These are phyloP conservation scores for Verasper variegatus DNA, from an alignment of 2,113 vertebrate genomes.

Conservation along the genomic window DNA sequence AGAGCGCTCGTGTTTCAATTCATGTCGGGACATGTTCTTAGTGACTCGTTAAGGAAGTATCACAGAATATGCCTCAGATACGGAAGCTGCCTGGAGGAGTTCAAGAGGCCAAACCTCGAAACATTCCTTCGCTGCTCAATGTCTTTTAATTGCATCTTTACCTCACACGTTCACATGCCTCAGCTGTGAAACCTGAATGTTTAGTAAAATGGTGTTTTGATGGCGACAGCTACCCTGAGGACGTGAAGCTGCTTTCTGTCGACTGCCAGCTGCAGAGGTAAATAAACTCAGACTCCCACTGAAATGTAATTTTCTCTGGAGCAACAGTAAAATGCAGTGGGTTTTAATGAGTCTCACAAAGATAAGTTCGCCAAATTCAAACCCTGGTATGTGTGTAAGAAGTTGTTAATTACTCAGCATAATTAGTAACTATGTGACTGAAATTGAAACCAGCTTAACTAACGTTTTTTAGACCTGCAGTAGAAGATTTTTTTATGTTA, in stretches of 20 bases:
- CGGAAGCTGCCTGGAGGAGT: conserved; percentile 26
- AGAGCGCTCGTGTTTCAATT: not conserved
- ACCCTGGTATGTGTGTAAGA: not conserved
- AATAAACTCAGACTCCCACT: not conserved
- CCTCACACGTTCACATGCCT: conserved; percentile 30
- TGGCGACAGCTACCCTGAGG: not conserved
- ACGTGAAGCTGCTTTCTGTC: conserved; percentile 22
- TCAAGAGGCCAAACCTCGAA: conserved; percentile 16
- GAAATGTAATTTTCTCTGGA: not conserved
- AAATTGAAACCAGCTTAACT: not conserved
- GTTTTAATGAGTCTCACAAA: not conserved
- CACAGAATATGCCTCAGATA: conserved; percentile 2
- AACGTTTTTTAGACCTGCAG: not conserved
- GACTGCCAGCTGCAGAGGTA: conserved; percentile 1
- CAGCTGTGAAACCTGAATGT: conserved; percentile 28
- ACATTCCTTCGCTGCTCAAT: conserved; percentile 18
- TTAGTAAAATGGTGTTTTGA: conserved; percentile 16
- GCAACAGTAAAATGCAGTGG: not conserved
- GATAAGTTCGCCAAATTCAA: not conserved
- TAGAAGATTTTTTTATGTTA: not conserved
- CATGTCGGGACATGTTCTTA: conserved; percentile 10
- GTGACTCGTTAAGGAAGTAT: conserved; percentile 12
- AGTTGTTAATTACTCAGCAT: conserved; percentile 19
- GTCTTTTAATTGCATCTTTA: not conserved
- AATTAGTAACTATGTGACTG: not conserved